Percentiles rank a stretch among this genome's conserved stretches.
Evolutionary conservation across 2,888 invertebrate genomes (phyloP).

Genomic region (Ectropis crepuscularia): DNA sequence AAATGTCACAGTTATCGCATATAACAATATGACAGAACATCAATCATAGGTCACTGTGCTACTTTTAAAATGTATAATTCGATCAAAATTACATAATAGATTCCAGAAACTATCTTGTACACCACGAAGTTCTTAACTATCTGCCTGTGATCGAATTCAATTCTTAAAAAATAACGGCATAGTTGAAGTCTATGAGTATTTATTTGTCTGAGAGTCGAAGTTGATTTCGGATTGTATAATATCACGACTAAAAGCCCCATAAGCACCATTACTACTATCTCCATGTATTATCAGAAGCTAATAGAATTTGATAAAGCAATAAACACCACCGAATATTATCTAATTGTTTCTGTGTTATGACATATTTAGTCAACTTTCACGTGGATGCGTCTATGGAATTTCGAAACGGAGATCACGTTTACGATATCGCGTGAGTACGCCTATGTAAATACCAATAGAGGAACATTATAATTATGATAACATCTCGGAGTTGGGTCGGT

Average conservation of each 20-base stretch:
- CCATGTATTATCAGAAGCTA: constrained; percentile 32
- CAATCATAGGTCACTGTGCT: too few species aligned
- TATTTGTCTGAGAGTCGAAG: background rate
- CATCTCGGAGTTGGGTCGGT: constrained; percentile 66
- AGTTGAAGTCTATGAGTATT: background rate
- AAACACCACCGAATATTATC: constrained; percentile 35
- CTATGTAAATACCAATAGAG: constrained; percentile 80
- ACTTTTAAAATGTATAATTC: too few species aligned
- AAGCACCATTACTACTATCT: constrained; percentile 31
- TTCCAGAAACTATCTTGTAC: too few species aligned
- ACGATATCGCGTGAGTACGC: constrained; percentile 40
- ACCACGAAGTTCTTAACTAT: too few species aligned
- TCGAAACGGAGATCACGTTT: constrained; percentile 43
- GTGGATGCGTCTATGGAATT: constrained; percentile 36
- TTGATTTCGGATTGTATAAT: constrained; percentile 13
- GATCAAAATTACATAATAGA: too few species aligned
- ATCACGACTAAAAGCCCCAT: constrained; percentile 18
- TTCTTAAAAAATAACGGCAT: background rate
- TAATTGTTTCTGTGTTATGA: constrained; percentile 43
- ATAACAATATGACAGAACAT: too few species aligned
- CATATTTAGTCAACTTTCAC: constrained; percentile 44
- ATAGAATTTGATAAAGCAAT: constrained; percentile 41
- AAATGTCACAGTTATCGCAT: too few species aligned
- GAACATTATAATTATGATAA: constrained; percentile 81
- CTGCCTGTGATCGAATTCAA: too few species aligned